Conservation (phyloP, 2,113 vertebrate species). For the Labeo rohita region DNA sequence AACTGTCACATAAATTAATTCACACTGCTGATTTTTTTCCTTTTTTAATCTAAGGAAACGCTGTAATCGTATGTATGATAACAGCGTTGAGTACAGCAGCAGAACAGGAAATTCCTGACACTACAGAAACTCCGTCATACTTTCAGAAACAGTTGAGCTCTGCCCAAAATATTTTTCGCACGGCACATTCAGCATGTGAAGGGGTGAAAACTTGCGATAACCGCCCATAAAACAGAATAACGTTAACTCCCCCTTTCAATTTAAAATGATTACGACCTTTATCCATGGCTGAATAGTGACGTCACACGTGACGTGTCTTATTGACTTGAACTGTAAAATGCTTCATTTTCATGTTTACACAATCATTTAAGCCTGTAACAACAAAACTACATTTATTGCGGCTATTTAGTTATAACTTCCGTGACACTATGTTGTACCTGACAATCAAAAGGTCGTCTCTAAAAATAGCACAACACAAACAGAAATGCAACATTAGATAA, state of each 20-base stretch:
- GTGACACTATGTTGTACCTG: background rate
- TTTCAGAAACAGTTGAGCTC: background rate
- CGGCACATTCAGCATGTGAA: background rate
- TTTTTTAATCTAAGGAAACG: background rate
- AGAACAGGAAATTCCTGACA: conserved; percentile 16
- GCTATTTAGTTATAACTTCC: background rate
- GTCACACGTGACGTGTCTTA: background rate
- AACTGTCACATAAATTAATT: background rate
- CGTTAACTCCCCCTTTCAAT: background rate
- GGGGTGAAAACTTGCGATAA: background rate
- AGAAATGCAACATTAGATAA: background rate
- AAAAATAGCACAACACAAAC: background rate
- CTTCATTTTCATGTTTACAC: background rate
- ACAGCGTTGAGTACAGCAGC: background rate
- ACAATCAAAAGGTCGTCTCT: conserved; percentile 10
- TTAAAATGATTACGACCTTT: background rate
- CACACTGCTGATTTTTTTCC: background rate
- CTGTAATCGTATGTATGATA: background rate
- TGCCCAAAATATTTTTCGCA: background rate
- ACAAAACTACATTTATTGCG: background rate
- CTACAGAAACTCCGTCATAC: background rate
- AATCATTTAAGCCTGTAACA: background rate
- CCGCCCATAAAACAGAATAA: background rate
- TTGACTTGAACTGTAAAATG: background rate
- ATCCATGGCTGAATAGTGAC: background rate